A percentile compares a stretch with the other conserved stretches of the same genome.
Conservation (phyloP, 2,797 vertebrate genomes). For the Staurois parvus region DNA sequence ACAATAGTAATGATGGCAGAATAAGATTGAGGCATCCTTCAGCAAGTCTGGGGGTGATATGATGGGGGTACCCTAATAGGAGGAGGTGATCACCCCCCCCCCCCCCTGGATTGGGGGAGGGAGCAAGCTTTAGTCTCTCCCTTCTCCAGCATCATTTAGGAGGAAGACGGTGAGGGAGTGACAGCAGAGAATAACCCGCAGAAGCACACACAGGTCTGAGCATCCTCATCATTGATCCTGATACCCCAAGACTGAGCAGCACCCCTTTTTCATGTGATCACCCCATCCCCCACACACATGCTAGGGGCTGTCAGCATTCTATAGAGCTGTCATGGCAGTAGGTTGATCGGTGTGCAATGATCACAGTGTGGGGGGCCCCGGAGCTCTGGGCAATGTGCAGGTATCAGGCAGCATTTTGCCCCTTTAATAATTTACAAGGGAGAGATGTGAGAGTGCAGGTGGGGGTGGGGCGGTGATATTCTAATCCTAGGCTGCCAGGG, state of each 20-base stretch:
- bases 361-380: background rate
- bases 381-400: background rate
- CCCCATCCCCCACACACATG: too few species aligned
- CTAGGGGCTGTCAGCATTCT: too few species aligned
- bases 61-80: constrained; percentile 1
- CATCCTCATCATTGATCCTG: background rate
- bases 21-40: background rate
- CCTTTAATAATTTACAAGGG: constrained; percentile 54
- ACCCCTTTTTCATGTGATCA: too few species aligned
- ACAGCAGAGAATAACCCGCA: constrained; percentile 17
- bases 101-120: constrained; percentile 37
- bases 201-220: constrained; percentile 53
- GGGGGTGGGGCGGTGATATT: constrained; percentile 57
- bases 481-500: constrained; percentile 56
- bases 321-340: background rate
- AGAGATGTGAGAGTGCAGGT: constrained; percentile 50
- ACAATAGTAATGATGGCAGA: background rate
- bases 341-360: background rate
- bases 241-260: too few species aligned
- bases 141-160: constrained; percentile 50
- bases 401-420: constrained; percentile 12
- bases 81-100: constrained; percentile 43
- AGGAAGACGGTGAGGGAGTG: constrained; percentile 6
- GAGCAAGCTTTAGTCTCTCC: constrained; percentile 16
- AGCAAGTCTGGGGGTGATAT: background rate